Evolutionary conservation across 1,140 invertebrate genomes (phyloP).

Genomic region (Cotesia typhae): DNA sequence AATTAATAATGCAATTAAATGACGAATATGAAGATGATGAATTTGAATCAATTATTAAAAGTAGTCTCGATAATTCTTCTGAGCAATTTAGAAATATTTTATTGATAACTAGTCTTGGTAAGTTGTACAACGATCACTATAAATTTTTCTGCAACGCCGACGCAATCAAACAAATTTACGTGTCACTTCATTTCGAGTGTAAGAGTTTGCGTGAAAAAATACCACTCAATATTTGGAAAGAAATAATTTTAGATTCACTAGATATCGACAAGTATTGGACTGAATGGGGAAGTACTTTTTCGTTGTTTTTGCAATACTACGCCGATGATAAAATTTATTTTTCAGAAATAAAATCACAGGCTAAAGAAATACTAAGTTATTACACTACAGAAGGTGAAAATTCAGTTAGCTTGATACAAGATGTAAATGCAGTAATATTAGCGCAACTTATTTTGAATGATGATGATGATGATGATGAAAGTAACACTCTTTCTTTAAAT

Average conservation of each 20-base stretch:
- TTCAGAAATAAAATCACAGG: constrained; percentile 7
- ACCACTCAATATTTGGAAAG: constrained; percentile 33
- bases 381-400: constrained; percentile 32
- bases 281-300: constrained; percentile 38
- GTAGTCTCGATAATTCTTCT: constrained; percentile 31
- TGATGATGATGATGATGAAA: not conserved
- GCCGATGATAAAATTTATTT: constrained; percentile 24
- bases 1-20: constrained; percentile 44
- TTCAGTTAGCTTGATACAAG: constrained; percentile 9
- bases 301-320: constrained; percentile 28
- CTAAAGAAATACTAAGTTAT: constrained; percentile 33
- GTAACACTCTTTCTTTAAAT: constrained; percentile 6
- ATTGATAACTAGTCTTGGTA: constrained; percentile 39
- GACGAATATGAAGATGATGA: constrained; percentile 46
- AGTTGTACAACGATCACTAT: constrained; percentile 53
- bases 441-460: constrained; percentile 36
- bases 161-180: constrained; percentile 37
- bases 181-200: constrained; percentile 37
- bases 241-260: constrained; percentile 34
- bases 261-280: constrained; percentile 30
- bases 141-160: constrained; percentile 48
- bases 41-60: constrained; percentile 22
- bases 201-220: constrained; percentile 35
- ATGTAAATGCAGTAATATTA: constrained; percentile 42
- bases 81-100: constrained; percentile 36